Percentiles rank a stretch among this genome's conserved stretches.
These are phyloP conservation scores for Tetropium fuscum DNA, from an alignment of 2,888 invertebrate species.

Conservation along the genomic window DNA sequence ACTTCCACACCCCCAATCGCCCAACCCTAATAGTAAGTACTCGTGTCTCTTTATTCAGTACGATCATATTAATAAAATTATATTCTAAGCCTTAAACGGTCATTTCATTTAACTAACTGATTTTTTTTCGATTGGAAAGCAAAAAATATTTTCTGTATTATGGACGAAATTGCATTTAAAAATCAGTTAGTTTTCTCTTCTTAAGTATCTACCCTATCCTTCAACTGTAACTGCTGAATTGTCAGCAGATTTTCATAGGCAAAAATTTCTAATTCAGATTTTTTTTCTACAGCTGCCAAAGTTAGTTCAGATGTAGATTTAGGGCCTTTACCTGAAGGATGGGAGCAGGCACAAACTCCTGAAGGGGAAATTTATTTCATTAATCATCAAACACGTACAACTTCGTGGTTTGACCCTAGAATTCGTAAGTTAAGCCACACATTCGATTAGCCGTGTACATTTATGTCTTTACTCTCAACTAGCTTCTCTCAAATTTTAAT, in stretches of 20 bases:
- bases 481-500: no score
- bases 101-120: slow-evolving; percentile 22
- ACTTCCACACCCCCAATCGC: slow-evolving; percentile 58
- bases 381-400: slow-evolving; percentile 93
- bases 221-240: slow-evolving; percentile 32
- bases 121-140: no score
- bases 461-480: no score
- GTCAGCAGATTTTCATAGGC: slow-evolving; percentile 21
- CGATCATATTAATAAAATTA: slow-evolving; percentile 15
- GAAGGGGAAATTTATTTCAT: slow-evolving; percentile 92
- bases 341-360: slow-evolving; percentile 88
- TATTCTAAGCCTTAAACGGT: slow-evolving; percentile 15
- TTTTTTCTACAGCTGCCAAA: slow-evolving; percentile 60
- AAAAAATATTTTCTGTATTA: no score
- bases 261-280: slow-evolving; percentile 31
- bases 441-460: slow-evolving; percentile 8
- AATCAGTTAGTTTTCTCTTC: slow-evolving; percentile 29
- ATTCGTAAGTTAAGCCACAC: slow-evolving; percentile 82
- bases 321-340: slow-evolving; percentile 86
- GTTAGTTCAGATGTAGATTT: slow-evolving; percentile 70
- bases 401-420: slow-evolving; percentile 98
- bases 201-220: slow-evolving; percentile 34
- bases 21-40: slow-evolving; percentile 59
- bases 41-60: not conserved
- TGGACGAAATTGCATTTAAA: no score